Percentiles rank a stretch among this genome's conserved stretches.
These are phyloP conservation scores for Erpornis zantholeuca DNA, from an alignment of 2,113 vertebrate species.

Conservation along the genomic window DNA sequence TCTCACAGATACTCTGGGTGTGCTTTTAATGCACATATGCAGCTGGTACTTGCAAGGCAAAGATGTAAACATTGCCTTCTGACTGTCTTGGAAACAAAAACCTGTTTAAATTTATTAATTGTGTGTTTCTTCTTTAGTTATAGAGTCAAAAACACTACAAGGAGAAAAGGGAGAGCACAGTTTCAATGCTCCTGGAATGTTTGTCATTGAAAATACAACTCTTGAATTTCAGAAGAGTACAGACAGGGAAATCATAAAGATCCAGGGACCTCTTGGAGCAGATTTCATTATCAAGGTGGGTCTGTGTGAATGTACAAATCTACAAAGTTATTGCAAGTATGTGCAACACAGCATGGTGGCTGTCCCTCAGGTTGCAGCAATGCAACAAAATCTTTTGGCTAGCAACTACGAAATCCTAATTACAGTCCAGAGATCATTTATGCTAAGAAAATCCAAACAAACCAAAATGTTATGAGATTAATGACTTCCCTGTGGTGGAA, in stretches of 20 bases:
- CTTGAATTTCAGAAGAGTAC: slow-evolving; percentile 83
- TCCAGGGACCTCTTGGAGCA: slow-evolving; percentile 82
- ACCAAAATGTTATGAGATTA: background rate
- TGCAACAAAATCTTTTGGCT: background rate
- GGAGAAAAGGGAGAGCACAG: slow-evolving; percentile 80
- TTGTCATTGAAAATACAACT: slow-evolving; percentile 83
- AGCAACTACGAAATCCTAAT: background rate
- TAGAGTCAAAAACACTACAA: slow-evolving; percentile 85
- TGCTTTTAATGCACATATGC: background rate
- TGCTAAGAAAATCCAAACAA: background rate
- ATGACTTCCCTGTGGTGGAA: background rate
- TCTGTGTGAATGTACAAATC: background rate
- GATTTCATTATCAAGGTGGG: slow-evolving; percentile 92
- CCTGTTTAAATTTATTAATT: background rate
- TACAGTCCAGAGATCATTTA: background rate
- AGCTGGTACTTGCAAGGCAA: background rate
- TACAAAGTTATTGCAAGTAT: background rate
- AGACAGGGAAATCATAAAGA: slow-evolving; percentile 83
- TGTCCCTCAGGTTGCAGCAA: background rate
- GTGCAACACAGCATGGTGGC: background rate
- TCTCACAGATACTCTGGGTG: background rate
- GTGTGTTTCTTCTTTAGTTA: slow-evolving; percentile 68
- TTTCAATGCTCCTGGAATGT: slow-evolving; percentile 76
- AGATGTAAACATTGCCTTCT: background rate
- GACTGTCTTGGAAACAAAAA: background rate